Base-by-base conservation (phyloP, 2,797 vertebrate species). In the Mormyrops boulengeri region DNA sequence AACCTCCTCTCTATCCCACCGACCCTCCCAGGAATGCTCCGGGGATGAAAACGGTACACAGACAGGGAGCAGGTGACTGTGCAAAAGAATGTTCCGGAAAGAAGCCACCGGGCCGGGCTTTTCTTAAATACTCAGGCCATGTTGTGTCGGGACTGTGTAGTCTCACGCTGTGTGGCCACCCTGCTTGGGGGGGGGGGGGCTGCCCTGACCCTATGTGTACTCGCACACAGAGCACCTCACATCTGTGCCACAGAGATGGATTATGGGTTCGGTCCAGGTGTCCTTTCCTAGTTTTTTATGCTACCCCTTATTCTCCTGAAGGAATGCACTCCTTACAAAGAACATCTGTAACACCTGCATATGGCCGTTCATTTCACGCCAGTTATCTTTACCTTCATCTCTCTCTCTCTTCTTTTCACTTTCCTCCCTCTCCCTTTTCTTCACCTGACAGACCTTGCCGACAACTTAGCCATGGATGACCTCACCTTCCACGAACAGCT, bases 401-500 rank as follows among this genome's bases (percentile, higher is more conserved):
- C 90, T 91, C 88, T 92, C 91, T 22, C 55, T 90, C 91, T 89
- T 89, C 91, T 87, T 91, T 80, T 90, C 91, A 55, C 3, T 57
- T 92, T 90, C 47, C 82, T 86, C 91, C 92, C 89, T 87, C 87
- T 82, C 38, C 3, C 6, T 89, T 89, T 91, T 90, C 12, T 0
- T 84, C 87, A 60, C 55, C 19, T 19, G 19, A 12, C 92, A 97
- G 96, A 96, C 91, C 93, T 96, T 4, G 95, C 95, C 0, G 95
- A 96, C 90, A 96, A 96, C 93, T 92, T 96, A 93, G 95, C 94
- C 3, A 95, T 97, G 93, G 96, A 97, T 1, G 96, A 96, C 94
- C 94, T 96, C 93, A 96, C 93, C 91, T 96, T 96, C 93, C 96
- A 96, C 89, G 96, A 97, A 93, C 94, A 96, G 93, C 95, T 97